A percentile compares a stretch with the other conserved stretches of the same genome.
Evolutionary conservation across 2,797 vertebrate genomes (phyloP).

Genomic region (Synaphobranchus kaupii): DNA sequence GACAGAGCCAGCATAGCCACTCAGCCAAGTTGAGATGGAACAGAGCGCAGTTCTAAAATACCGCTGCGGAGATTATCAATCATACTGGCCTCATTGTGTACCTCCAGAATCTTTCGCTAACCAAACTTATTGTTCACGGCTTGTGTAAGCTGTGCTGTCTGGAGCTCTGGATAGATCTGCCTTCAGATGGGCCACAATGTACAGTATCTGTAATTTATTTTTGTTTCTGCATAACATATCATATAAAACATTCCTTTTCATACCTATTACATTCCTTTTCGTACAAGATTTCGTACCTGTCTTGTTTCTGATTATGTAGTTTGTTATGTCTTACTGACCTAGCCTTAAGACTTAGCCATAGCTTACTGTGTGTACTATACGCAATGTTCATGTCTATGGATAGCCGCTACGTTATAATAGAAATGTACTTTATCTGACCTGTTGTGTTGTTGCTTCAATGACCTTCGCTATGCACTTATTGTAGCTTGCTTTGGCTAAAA

Average conservation of each 20-base stretch:
- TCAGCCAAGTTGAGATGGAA: conserved; percentile 28
- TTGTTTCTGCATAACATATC: not conserved
- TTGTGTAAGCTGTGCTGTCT: not conserved
- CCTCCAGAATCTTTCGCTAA: conserved; percentile 22
- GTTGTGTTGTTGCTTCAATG: no score
- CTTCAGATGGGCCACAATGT: conserved; percentile 7
- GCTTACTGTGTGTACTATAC: no score
- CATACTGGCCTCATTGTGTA: conserved; percentile 37
- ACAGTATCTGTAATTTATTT: not conserved
- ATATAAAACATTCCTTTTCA: not conserved
- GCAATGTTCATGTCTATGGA: no score
- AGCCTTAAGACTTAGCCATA: no score
- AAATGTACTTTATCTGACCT: no score
- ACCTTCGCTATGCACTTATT: no score
- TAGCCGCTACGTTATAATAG: no score
- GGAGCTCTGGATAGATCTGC: not conserved
- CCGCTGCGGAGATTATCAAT: conserved; percentile 38
- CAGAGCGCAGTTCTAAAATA: conserved; percentile 17
- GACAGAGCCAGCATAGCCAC: conserved; percentile 30
- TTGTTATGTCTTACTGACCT: no score
- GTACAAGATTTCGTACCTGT: no score
- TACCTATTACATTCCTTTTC: not conserved
- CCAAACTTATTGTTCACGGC: not conserved
- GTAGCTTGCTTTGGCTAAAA: no score
- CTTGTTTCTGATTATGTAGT: no score